Base-by-base conservation (phyloP, 2,888 invertebrate genomes). In the Tineola bisselliella region DNA sequence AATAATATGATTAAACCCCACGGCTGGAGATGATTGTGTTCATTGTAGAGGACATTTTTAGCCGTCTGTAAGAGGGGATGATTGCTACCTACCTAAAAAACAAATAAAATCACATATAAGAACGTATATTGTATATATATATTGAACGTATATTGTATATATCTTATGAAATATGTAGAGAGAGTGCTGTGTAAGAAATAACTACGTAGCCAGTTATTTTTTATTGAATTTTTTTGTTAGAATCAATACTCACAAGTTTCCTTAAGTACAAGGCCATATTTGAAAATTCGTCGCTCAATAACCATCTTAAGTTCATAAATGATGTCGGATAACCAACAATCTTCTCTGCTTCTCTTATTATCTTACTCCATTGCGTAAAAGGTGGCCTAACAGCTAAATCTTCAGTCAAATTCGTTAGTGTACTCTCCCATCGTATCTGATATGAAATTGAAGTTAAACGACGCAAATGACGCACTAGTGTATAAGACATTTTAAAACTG, bases 51-150 rank as follows among this genome's bases (percentile, higher is more conserved):
- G 61, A 96, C 83, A 62, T 91, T 91, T 81, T 94, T 95, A 4
- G 94, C 94, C 60, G 94, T 95, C 81, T 94, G 93, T 60, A 96
- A 83, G 33, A 96, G 86, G 0, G 96, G 96, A 81, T 96, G 96
- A 74, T 94, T 93, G 10, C 93, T 94, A 62, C 94, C 94, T 61
- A 95, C 93, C 73, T 88, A 72, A 1, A 68, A 68, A 48, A n/a
- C n/a, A n/a, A n/a, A n/a, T n/a, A n/a, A n/a, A n/a, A n/a, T n/a
- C n/a, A n/a, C n/a, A n/a, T n/a, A n/a, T n/a, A n/a, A n/a, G n/a
- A n/a, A n/a, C n/a, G n/a, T n/a, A n/a, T n/a, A n/a, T n/a, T n/a
- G n/a, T n/a, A n/a, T n/a, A n/a, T n/a, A n/a, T n/a, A n/a, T n/a
- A n/a, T n/a, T n/a, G n/a, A n/a, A n/a, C n/a, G n/a, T n/a, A n/a